Conservation (phyloP, 2,113 vertebrate genomes). For the Gnathonemus echidnorhynchus region DNA sequence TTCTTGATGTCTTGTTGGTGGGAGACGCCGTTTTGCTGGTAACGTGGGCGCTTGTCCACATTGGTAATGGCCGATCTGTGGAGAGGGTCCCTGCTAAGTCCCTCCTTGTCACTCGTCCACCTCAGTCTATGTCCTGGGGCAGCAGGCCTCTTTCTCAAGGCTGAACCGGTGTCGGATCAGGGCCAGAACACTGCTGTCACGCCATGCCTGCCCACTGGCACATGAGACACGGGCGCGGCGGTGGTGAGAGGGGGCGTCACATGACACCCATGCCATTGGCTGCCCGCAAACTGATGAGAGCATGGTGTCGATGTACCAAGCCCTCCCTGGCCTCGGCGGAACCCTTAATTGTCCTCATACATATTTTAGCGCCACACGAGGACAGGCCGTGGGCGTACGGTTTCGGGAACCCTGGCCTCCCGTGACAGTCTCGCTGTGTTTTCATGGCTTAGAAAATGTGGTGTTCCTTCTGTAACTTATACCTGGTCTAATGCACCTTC, state of each 20-base stretch:
- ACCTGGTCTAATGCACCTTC: not conserved
- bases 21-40: not conserved
- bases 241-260: conserved; percentile 8
- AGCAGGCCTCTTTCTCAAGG: not conserved
- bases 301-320: conserved; percentile 4
- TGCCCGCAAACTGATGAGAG: conserved; percentile 28
- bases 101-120: not conserved
- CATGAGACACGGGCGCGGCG: not conserved
- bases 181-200: not conserved
- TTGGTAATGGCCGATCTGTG: not conserved
- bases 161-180: not conserved
- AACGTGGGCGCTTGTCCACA: not conserved
- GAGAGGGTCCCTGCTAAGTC: not conserved
- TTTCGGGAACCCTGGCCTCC: conserved; percentile 19
- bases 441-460: not conserved
- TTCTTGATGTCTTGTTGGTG: not conserved
- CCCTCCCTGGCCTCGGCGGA: conserved; percentile 15
- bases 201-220: conserved; percentile 18
- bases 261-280: not conserved
- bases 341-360: conserved; percentile 33
- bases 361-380: conserved; percentile 29
- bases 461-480: not conserved
- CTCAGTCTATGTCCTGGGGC: not conserved
- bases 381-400: not conserved
- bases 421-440: not conserved